These are phyloP conservation scores for Empis livida DNA, from an alignment of 2,888 invertebrate genomes.

Conservation along the genomic window DNA sequence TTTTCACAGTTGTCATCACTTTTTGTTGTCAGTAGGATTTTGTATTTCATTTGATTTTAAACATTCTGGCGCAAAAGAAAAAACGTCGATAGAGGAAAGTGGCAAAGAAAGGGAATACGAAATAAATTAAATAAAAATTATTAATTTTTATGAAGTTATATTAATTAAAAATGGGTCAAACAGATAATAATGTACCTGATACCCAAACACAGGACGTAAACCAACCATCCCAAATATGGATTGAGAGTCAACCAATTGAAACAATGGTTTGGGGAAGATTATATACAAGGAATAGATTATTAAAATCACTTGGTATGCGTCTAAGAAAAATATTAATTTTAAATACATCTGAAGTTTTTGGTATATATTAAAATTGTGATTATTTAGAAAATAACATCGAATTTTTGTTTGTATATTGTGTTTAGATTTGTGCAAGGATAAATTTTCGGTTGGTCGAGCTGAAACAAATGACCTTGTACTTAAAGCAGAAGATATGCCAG, in stretches of 20 bases:
- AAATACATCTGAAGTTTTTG: conserved; percentile 26
- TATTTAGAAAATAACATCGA: not conserved
- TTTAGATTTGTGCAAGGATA: conserved; percentile 34
- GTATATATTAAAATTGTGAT: conserved; percentile 18
- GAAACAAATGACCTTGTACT: conserved; percentile 35
- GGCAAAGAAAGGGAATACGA: too few species aligned
- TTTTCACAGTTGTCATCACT: too few species aligned
- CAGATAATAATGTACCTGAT: not conserved
- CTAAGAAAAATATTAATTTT: conserved; percentile 22
- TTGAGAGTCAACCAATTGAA: conserved; percentile 34
- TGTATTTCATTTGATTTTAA: too few species aligned
- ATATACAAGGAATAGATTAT: conserved; percentile 30
- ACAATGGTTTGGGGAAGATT: conserved; percentile 33
- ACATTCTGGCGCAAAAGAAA: too few species aligned
- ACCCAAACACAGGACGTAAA: conserved; percentile 12
- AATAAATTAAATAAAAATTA: too few species aligned
- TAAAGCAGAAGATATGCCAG: conserved; percentile 25
- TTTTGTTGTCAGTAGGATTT: too few species aligned
- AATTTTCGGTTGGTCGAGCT: conserved; percentile 36
- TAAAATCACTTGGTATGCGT: conserved; percentile 33
- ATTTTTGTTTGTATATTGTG: too few species aligned
- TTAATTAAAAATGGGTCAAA: too few species aligned
- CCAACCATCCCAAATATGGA: conserved; percentile 27
- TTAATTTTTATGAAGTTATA: too few species aligned
- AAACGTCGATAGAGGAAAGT: too few species aligned